These are phyloP conservation scores for Paramormyrops hopkinsi DNA, from an alignment of 2,797 vertebrate species.

Conservation along the genomic window DNA sequence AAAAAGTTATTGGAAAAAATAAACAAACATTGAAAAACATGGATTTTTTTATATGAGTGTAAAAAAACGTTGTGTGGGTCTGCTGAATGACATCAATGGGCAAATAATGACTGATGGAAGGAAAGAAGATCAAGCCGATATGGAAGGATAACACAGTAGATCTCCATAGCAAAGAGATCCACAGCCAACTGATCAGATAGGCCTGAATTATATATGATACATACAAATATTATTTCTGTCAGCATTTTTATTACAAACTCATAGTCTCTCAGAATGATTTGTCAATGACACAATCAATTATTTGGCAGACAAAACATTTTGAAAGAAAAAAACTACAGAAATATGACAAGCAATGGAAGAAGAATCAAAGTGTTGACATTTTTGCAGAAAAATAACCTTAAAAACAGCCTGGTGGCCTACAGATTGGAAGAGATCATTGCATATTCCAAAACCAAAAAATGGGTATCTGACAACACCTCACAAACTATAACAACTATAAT, in stretches of 20 bases:
- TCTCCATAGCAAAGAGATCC: not conserved
- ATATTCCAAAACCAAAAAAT: not conserved
- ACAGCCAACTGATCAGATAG: not conserved
- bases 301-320: not conserved
- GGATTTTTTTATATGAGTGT: not conserved
- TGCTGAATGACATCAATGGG: not conserved
- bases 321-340: not conserved
- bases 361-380: not conserved
- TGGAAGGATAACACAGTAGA: not conserved
- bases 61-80: not conserved
- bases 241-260: not conserved
- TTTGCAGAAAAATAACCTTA: not conserved
- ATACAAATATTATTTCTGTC: not conserved
- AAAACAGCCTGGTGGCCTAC: not conserved
- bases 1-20: not conserved
- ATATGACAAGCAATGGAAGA: not conserved
- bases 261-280: not conserved
- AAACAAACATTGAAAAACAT: not conserved
- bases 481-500: not conserved
- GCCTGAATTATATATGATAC: not conserved
- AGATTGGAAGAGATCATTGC: not conserved
- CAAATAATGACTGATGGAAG: not conserved
- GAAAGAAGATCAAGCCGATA: not conserved
- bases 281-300: not conserved
- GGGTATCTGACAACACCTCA: not conserved